phyloP scores from a whole-genome alignment of 2,888 invertebrate species.

The Hetaerina titia region DNA sequence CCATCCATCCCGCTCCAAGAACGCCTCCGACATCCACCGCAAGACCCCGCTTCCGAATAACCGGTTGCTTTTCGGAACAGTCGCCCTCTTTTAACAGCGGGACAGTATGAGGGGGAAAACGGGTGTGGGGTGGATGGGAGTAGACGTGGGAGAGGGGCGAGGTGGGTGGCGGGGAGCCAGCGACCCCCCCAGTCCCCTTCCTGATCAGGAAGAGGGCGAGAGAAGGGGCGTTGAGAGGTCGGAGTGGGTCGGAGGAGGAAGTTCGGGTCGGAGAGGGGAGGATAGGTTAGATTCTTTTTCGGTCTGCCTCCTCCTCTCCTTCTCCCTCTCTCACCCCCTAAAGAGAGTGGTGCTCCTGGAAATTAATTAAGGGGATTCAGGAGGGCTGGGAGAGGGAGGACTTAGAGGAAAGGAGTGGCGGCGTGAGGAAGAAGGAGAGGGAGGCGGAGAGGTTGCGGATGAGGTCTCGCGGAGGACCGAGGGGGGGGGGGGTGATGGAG shows the following conservation, averaged over 20 bases:
- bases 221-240: neutral
- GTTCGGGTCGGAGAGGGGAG: too few species aligned
- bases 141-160: neutral
- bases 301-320: too few species aligned
- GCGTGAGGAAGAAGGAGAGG: neutral
- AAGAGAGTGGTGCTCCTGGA: neutral
- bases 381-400: neutral
- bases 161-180: neutral
- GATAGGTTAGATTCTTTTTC: too few species aligned
- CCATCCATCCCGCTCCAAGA: neutral
- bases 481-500: neutral
- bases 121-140: conserved; percentile 2
- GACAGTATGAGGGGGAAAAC: neutral
- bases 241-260: too few species aligned
- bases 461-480: neutral
- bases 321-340: too few species aligned
- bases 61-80: conserved; percentile 36
- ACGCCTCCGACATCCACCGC: neutral
- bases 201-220: neutral
- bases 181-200: neutral
- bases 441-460: neutral
- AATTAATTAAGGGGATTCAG: neutral
- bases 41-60: neutral
- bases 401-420: neutral
- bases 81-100: conserved; percentile 34